Conservation (phyloP, 1,140 invertebrate species). For the Papilio polyxenes region DNA sequence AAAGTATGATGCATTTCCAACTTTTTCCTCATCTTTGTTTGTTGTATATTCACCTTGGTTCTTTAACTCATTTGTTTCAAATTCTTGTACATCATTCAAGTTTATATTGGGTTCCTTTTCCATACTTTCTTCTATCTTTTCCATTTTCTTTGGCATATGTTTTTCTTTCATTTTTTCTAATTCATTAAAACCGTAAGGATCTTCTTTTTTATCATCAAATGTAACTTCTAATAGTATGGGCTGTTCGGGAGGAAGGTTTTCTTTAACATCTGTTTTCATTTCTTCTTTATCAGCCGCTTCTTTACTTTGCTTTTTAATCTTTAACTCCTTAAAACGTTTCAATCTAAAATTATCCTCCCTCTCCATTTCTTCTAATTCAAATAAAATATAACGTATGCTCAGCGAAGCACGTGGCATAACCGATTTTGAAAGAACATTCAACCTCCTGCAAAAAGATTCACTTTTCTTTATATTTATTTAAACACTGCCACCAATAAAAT, state of each 20-base stretch:
- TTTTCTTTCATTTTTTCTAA: neutral
- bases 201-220: neutral
- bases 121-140: conserved; percentile 1
- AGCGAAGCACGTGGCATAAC: conserved; percentile 53
- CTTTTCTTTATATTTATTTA: conserved; percentile 39
- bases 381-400: conserved; percentile 45
- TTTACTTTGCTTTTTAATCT: conserved; percentile 41
- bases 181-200: neutral
- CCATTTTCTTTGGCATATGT: neutral
- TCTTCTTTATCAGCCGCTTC: conserved; percentile 22
- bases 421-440: conserved; percentile 54
- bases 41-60: conserved; percentile 26
- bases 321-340: conserved; percentile 52
- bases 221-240: neutral
- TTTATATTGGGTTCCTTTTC: neutral
- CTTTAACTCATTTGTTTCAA: neutral
- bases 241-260: neutral
- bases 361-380: conserved; percentile 50
- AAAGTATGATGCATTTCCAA: neutral
- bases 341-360: conserved; percentile 53
- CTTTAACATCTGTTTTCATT: conserved; percentile 23
- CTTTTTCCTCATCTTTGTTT: conserved; percentile 30
- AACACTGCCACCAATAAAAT: conserved; percentile 44
- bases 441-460: conserved; percentile 58
- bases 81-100: neutral